Base-by-base conservation (phyloP, 2,113 vertebrate species). In the Natator depressus region DNA sequence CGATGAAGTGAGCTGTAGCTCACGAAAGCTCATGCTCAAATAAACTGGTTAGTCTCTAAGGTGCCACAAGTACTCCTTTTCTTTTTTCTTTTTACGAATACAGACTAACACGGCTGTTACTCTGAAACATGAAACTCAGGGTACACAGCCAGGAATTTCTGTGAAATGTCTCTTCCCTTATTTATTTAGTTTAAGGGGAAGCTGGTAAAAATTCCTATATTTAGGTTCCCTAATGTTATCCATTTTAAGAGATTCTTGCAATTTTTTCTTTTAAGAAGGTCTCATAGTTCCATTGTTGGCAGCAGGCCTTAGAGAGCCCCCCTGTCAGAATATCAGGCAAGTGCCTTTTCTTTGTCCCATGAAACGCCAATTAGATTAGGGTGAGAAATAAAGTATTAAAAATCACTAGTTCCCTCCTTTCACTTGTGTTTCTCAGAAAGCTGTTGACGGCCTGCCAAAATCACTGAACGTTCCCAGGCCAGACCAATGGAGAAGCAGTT, bases 381-480 rank as follows among this genome's bases (percentile, higher is more conserved):
- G 5, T 25, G 12, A 90, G 11, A 22, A 78, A 62, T 27, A 84
- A 42, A 80, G 19, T 80, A 2, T 25, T 90, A 59, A 51, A 31
- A 78, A 49, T 47, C 72, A 3, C 2, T 31, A 62, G 50, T 79
- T 90, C 16, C n/a, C 84, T 89, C 82, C 47, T 72, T 12, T 10
- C 0, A 19, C 46, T 80, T 87, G 14, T 0, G 0, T 89, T 13
- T 55, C 80, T 89, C 57, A 11, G 27, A 29, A 6, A 29, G 46
- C 42, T 62, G 82, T 65, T 78, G 2, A 51, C 5, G 53, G 3
- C 22, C 11, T 88, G 35, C 19, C 65, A 19, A 65, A 25, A 59
- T 89, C 55, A 82, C 55, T 89, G 27, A 93, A 6, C 51, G 25
- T 49, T 6, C 35, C 55, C 13, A 80, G 84, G 78, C 1, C 4